phyloP scores from a whole-genome alignment of 2,888 invertebrate genomes.

The Diarsia mendica region DNA sequence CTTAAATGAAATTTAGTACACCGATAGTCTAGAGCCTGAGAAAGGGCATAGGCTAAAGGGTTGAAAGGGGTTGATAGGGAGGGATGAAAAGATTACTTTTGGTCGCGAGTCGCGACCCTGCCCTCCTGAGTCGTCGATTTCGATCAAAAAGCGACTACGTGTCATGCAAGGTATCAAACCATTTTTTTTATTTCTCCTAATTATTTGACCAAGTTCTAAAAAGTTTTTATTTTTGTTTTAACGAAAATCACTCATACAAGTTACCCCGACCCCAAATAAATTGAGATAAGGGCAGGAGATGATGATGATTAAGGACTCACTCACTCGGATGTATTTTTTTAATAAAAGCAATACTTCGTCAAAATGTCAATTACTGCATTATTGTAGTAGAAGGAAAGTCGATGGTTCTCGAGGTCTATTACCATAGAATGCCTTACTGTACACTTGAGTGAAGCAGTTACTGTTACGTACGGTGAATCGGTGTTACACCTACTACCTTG shows the following conservation, averaged over 20 bases:
- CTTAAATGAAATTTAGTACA: no score
- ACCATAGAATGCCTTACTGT: no score
- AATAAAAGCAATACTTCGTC: background rate
- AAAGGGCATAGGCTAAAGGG: no score
- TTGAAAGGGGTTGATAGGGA: no score
- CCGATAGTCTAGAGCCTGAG: no score
- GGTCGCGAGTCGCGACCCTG: no score
- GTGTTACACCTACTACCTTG: background rate
- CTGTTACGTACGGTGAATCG: background rate
- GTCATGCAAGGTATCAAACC: background rate
- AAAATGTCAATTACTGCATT: background rate
- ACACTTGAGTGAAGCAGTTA: no score
- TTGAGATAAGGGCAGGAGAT: no score
- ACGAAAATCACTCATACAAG: background rate
- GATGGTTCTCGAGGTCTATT: no score
- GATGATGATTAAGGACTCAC: no score
- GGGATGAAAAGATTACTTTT: no score
- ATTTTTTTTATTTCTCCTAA: background rate
- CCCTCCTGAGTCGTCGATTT: background rate
- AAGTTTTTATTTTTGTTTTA: background rate
- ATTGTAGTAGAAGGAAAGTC: background rate
- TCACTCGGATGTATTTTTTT: background rate
- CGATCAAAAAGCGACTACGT: background rate
- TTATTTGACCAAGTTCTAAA: background rate
- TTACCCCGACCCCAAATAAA: no score